Conservation (phyloP, 2,888 invertebrate species). For the Trissolcus brochymenae region DNA sequence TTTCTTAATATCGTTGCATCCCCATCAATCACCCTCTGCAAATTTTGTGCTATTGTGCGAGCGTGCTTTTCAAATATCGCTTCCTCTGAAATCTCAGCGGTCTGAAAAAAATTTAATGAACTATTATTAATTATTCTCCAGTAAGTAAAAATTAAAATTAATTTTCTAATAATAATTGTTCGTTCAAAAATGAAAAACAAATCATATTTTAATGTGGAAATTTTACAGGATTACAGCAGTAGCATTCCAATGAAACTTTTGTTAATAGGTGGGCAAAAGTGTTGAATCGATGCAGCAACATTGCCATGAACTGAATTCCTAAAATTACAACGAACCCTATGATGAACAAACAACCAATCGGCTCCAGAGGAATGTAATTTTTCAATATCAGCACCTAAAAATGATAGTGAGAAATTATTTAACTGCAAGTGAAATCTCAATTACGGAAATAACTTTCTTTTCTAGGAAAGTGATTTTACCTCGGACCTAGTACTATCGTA, state of each 20-base stretch:
- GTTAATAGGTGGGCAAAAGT: conserved; percentile 84
- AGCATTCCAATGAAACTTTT: conserved; percentile 92
- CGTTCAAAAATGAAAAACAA: not conserved
- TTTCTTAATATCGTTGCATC: conserved; percentile 71
- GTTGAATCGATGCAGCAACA: conserved; percentile 82
- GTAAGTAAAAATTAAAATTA: no score
- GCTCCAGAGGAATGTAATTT: conserved; percentile 79
- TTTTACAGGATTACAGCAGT: conserved; percentile 79
- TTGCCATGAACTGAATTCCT: conserved; percentile 81
- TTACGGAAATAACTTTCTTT: not conserved
- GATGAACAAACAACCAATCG: conserved; percentile 81
- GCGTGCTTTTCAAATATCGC: conserved; percentile 84
- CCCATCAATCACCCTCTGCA: conserved; percentile 87
- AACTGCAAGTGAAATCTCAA: not conserved
- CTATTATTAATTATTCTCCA: no score
- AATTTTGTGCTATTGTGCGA: conserved; percentile 90
- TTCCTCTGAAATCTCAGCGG: conserved; percentile 89
- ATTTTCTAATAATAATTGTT: no score
- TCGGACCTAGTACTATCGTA: conserved; percentile 71
- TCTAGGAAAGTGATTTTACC: conserved; percentile 61
- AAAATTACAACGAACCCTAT: conserved; percentile 80
- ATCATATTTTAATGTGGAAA: not conserved
- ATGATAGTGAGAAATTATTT: not conserved
- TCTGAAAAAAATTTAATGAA: conserved; percentile 75
- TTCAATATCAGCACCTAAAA: conserved; percentile 73